Evolutionary conservation across 2,888 invertebrate species (phyloP).

Genomic region (Drymonia ruficornis): DNA sequence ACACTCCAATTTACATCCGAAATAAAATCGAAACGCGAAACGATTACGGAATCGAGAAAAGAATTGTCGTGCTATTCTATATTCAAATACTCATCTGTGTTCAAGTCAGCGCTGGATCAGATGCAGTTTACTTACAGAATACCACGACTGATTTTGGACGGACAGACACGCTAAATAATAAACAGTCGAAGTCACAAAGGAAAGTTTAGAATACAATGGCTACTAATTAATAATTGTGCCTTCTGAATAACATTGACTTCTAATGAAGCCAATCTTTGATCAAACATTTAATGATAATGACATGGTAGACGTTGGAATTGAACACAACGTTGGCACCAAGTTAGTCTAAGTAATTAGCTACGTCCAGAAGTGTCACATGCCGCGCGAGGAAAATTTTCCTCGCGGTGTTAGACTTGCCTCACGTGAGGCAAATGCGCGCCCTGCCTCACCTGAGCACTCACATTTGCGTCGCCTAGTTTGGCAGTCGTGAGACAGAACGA

Average conservation of each 20-base stretch:
- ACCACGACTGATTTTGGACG: constrained; percentile 71
- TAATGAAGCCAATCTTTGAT: constrained; percentile 12
- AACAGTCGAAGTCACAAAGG: constrained; percentile 39
- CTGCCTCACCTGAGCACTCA: too few species aligned
- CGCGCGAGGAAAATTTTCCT: too few species aligned
- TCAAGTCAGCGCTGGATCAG: too few species aligned
- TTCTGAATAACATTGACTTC: constrained; percentile 14
- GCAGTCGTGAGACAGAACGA: too few species aligned
- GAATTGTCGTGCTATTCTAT: background rate
- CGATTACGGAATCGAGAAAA: constrained; percentile 41
- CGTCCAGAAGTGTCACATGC: too few species aligned
- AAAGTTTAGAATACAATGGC: constrained; percentile 22
- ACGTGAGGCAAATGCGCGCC: too few species aligned
- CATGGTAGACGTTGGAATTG: background rate
- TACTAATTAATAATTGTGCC: constrained; percentile 27
- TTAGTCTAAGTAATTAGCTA: background rate
- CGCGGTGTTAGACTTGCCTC: too few species aligned
- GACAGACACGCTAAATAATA: constrained; percentile 71
- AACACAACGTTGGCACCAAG: background rate
- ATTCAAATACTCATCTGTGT: too few species aligned
- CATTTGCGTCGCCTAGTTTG: too few species aligned
- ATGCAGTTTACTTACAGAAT: constrained; percentile 31
- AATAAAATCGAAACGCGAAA: constrained; percentile 36
- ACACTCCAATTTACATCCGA: constrained; percentile 67
- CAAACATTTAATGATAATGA: constrained; percentile 6